phyloP scores from a whole-genome alignment of 2,113 vertebrate genomes.

The Sylvia atricapilla region DNA sequence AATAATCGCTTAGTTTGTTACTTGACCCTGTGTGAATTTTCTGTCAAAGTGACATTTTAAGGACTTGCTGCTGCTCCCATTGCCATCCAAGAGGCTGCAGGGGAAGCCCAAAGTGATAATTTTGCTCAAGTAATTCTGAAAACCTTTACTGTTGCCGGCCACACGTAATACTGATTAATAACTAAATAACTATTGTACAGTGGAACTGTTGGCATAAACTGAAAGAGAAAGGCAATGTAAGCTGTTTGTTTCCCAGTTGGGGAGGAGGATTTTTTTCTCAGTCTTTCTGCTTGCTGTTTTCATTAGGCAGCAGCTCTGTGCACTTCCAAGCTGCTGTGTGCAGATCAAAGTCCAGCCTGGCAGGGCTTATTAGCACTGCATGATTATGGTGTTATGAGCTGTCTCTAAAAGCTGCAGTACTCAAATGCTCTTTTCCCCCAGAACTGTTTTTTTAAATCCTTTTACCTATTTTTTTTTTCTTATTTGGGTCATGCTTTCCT shows the following conservation, averaged over 20 bases:
- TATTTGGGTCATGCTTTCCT: neutral
- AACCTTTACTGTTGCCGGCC: neutral
- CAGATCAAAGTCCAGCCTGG: conserved; percentile 61
- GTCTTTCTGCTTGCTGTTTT: conserved; percentile 43
- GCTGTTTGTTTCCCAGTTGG: neutral
- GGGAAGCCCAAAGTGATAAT: neutral
- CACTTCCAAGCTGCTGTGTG: conserved; percentile 15
- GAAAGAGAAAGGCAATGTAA: conserved; percentile 32
- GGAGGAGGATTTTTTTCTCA: neutral
- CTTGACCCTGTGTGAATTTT: conserved; percentile 11
- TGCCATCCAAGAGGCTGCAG: neutral
- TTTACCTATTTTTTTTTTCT: neutral
- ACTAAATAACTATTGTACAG: neutral
- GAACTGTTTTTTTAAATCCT: neutral
- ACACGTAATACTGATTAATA: neutral
- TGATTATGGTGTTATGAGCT: conserved; percentile 39
- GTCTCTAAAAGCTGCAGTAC: conserved; percentile 24
- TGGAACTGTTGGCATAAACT: conserved; percentile 4
- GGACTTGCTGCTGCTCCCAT: neutral
- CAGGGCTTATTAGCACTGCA: conserved; percentile 47
- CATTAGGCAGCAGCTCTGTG: conserved; percentile 26
- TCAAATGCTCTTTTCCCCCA: neutral
- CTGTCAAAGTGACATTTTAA: conserved; percentile 24
- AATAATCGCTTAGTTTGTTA: conserved; percentile 21
- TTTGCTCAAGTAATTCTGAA: neutral